Base-by-base conservation (phyloP, 2,113 vertebrate genomes). In the Pyrgilauda ruficollis region DNA sequence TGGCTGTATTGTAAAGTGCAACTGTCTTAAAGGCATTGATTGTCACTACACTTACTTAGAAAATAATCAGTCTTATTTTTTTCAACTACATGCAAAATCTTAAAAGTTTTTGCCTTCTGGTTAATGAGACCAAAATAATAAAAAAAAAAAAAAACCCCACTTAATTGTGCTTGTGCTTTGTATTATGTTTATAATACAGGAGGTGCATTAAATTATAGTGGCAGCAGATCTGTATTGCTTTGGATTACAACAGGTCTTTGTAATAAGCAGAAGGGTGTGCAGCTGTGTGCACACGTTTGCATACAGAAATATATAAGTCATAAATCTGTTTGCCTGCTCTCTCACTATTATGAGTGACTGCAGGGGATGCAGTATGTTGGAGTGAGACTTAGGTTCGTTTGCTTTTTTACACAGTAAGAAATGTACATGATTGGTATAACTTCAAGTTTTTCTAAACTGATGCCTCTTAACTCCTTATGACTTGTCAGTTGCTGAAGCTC, bases 201-300 rank as follows among this genome's bases (percentile, higher is more conserved):
- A 37, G 47, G n/a, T 64, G 50, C 19, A 53, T 68, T 68, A 44
- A 79, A 61, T 87, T 28, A 30, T 8, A 27, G 35, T 76, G 49
- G 30, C 37, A 87, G 35, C 26, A 62, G 24, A 76, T 39, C n/a
- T 88, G 15, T 10, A 22, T 72, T 30, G 8, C 35, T 93, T 81
- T 7, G 59, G 43, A 31, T 91, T 52, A 10, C 26, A 43, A 0
- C 0, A 6, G 22, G 21, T 56, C 7, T 55, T 84, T 59, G 28
- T 79, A 72, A 4, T 28, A 61, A 69, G 31, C 27, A 47, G 35
- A 63, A 61, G 30, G 21, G 15, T 59, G 16, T 53, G 26, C 0
- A 0, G 18, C 15, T 72, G 5, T 41, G 21, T 52, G n/a, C 35
- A 33, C 10, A 23, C 0, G 0, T 27, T n/a, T 44, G 28, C 56